Percentiles rank a stretch among this genome's conserved stretches.
phyloP scores from a whole-genome alignment of 1,140 invertebrate species.

The Macrotrachela quadricornifera region DNA sequence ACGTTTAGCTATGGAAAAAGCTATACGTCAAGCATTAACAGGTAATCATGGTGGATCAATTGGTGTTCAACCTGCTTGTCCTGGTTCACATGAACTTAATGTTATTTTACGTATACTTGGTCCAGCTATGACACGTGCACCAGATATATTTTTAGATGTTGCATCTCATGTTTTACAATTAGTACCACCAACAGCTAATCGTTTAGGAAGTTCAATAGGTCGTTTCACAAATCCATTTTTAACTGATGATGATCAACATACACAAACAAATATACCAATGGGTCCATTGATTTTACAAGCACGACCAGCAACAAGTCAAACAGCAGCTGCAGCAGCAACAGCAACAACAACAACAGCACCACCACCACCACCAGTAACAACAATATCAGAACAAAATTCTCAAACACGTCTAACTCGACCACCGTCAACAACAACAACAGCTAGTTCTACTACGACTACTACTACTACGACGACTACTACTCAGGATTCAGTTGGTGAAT shows the following conservation, averaged over 20 bases:
- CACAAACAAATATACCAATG: too few relatives aligned
- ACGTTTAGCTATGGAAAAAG: constrained; percentile 58
- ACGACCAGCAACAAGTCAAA: background rate
- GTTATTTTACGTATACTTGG: constrained; percentile 55
- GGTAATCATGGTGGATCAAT: constrained; percentile 21
- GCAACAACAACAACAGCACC: background rate
- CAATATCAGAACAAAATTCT: too few relatives aligned
- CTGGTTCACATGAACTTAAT: constrained; percentile 52
- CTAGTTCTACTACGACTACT: too few relatives aligned
- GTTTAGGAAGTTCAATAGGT: too few relatives aligned
- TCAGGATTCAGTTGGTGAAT: constrained; percentile 1
- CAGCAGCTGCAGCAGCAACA: background rate
- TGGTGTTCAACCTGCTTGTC: constrained; percentile 31
- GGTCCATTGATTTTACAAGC: too few relatives aligned
- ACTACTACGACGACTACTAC: constrained; percentile 1
- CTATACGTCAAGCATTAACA: constrained; percentile 44
- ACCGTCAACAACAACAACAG: too few relatives aligned
- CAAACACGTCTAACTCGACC: too few relatives aligned
- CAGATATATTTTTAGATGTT: constrained; percentile 47
- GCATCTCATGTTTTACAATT: constrained; percentile 42
- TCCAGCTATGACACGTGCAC: constrained; percentile 54
- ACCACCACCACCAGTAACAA: background rate
- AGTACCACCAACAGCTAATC: too few relatives aligned
- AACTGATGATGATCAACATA: too few relatives aligned
- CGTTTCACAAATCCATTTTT: too few relatives aligned